Evolutionary conservation across 1,140 invertebrate genomes (phyloP).

Genomic region (Parapsyche elsis): DNA sequence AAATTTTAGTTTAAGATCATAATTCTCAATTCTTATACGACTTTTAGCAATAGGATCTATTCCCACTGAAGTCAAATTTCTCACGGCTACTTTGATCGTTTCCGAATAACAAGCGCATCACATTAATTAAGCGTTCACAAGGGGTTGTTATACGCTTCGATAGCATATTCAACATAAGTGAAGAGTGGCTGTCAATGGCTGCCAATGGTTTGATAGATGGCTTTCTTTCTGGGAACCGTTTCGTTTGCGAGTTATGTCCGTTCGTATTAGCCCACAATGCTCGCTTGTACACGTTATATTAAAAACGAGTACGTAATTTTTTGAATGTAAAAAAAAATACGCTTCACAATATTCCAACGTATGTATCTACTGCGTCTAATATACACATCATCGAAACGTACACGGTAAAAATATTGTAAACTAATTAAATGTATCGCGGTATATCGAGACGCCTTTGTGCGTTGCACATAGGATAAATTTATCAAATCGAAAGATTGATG

Average conservation of each 20-base stretch:
- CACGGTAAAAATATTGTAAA: background rate
- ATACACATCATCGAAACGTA: background rate
- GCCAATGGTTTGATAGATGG: slow-evolving; percentile 32
- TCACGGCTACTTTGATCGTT: no score
- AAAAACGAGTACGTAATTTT: slow-evolving; percentile 6
- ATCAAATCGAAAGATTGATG: background rate
- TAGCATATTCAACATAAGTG: background rate
- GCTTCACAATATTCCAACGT: background rate
- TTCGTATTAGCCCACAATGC: slow-evolving; percentile 31
- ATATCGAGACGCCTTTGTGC: background rate
- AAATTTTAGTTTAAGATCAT: no score
- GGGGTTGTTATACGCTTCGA: no score
- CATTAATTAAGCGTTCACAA: no score
- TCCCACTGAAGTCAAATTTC: no score
- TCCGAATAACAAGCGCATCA: no score
- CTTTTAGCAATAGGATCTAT: no score
- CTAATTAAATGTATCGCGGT: background rate
- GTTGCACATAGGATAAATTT: background rate
- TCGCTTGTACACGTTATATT: background rate
- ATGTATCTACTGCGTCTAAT: background rate
- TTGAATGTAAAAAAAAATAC: background rate
- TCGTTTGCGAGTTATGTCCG: slow-evolving; percentile 33
- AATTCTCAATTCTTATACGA: no score
- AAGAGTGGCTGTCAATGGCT: slow-evolving; percentile 34
- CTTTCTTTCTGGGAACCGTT: slow-evolving; percentile 35